Conservation (phyloP, 1,140 invertebrate genomes). For the Heliconius hermathena region DNA sequence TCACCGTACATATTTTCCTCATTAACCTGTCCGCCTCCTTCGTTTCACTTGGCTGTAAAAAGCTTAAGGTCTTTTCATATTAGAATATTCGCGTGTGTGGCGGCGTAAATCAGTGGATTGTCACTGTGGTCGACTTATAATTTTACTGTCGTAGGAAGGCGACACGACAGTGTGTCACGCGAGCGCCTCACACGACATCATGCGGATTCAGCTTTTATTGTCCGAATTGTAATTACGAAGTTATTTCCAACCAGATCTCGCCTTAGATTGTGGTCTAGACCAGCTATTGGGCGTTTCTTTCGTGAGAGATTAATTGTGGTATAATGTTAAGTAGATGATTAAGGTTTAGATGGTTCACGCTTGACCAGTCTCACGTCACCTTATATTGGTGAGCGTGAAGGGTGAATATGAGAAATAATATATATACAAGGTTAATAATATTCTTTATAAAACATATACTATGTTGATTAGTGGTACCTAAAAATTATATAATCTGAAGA, state of each 20-base stretch:
- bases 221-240: constrained; percentile 71
- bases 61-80: constrained; percentile 70
- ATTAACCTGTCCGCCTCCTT: constrained; percentile 72
- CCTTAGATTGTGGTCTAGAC: constrained; percentile 74
- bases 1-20: constrained; percentile 72
- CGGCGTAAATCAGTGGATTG: constrained; percentile 80
- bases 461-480: too few relatives aligned
- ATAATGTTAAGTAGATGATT: constrained; percentile 69
- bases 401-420: background rate
- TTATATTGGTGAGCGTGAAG: constrained; percentile 21
- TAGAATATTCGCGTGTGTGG: constrained; percentile 78
- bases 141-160: constrained; percentile 78
- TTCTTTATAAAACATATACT: background rate
- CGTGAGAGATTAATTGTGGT: constrained; percentile 72
- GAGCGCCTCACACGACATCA: constrained; percentile 63
- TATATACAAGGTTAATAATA: background rate
- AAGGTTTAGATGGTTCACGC: constrained; percentile 56
- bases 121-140: constrained; percentile 80
- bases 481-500: too few relatives aligned
- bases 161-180: constrained; percentile 74
- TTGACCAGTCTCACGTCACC: constrained; percentile 34
- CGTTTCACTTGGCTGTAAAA: constrained; percentile 64
- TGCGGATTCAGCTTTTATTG: constrained; percentile 72
- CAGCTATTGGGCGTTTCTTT: constrained; percentile 61
- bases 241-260: constrained; percentile 70